A percentile compares a stretch with the other conserved stretches of the same genome.
Evolutionary conservation across 1,140 invertebrate genomes (phyloP).

Genomic region (Globodera ellingtonae): DNA sequence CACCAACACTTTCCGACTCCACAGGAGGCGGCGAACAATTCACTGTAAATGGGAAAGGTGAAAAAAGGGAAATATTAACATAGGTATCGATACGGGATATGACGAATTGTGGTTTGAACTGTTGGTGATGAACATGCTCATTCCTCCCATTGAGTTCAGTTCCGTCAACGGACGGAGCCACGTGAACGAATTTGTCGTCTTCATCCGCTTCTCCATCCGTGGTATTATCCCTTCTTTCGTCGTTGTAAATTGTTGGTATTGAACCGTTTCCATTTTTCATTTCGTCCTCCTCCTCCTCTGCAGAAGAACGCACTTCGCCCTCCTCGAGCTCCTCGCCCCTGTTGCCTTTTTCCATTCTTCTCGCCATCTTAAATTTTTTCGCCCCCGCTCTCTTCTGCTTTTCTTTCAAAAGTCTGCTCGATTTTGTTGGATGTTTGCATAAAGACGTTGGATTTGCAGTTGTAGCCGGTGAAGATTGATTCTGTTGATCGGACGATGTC

Average conservation of each 20-base stretch:
- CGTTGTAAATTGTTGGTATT: neutral
- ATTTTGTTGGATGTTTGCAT: conserved; percentile 1
- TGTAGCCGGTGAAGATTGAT: neutral
- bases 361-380: neutral
- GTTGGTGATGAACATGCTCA: neutral
- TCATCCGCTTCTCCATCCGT: neutral
- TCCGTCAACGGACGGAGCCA: neutral
- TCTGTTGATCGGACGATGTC: neutral
- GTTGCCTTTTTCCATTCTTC: neutral
- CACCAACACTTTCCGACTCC: neutral
- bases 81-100: neutral
- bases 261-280: neutral
- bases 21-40: neutral
- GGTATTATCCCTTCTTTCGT: neutral
- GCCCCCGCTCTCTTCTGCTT: neutral
- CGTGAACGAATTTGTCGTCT: neutral
- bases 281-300: neutral
- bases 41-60: no score
- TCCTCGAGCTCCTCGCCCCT: conserved; percentile 13
- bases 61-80: neutral
- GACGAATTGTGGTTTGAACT: neutral
- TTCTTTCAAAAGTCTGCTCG: conserved; percentile 2
- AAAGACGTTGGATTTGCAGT: neutral
- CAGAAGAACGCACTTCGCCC: conserved; percentile 9
- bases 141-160: neutral